Base-by-base conservation (phyloP, 2,113 vertebrate species). In the Amia ocellicauda region DNA sequence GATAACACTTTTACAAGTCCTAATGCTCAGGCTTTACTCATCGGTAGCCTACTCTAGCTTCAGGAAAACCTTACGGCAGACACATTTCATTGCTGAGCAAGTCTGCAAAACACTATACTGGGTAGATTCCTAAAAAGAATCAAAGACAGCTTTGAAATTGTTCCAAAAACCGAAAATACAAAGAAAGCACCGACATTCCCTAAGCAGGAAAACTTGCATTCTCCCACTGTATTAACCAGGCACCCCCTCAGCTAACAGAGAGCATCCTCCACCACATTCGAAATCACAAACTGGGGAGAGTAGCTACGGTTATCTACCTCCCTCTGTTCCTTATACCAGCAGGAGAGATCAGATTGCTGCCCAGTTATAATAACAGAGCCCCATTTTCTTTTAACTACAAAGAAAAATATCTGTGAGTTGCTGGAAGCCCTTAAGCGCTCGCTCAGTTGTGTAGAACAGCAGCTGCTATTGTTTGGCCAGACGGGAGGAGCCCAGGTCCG, bases 241-340 rank as follows among this genome's bases (percentile, higher is more conserved):
- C 31, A 36, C 31, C 31, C 31, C 11, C n/a, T 36, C 11, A 7
- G 31, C 64, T 54, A 51, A 62, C 66, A 22, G 55, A 69, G 57
- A 23, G 59, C 54, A 51, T 66, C 65, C 67, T 73, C 67, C 50
- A 62, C 51, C 58, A 65, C 42, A 50, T 23, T 20, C 63, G 53
- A 51, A 66, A 36, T n/a, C 23, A 29, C 43, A 28, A 53, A 52
- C 50, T 43, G 53, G 50, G 47, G 58, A 51, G 47, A 2, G 28
- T n/a, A 54, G 60, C 55, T 47, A 49, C 17, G n/a, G 16, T 17
- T 45, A 10, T 36, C 11, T 24, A 36, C 28, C 10, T 17, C 16
- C 40, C 42, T 43, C 50, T 22, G 8, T 20, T 22, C 22, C 50
- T 2, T 53, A 27, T 36, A 17, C 45, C 45, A 47, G 17, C n/a